A percentile compares a stretch with the other conserved stretches of the same genome.
phyloP scores from a whole-genome alignment of 2,113 vertebrate genomes.

The Empidonax alnorum region DNA sequence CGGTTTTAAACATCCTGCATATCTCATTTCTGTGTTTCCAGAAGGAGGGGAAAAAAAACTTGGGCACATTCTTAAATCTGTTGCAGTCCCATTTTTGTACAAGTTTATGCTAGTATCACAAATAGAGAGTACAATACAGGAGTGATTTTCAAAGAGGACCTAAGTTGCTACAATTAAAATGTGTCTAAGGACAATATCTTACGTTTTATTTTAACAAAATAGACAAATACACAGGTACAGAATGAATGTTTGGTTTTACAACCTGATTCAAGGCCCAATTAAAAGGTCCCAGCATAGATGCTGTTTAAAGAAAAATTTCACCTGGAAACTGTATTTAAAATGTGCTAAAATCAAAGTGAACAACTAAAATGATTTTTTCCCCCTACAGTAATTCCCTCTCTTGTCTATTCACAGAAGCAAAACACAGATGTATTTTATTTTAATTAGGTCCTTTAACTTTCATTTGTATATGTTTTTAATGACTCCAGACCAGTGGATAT shows the following conservation, averaged over 20 bases:
- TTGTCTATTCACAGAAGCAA: neutral
- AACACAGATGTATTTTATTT: constrained; percentile 15
- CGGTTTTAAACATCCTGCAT: neutral
- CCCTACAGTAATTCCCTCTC: neutral
- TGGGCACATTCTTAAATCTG: neutral
- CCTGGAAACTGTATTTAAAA: neutral
- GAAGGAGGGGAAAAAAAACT: neutral
- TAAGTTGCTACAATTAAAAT: neutral
- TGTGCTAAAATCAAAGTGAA: neutral
- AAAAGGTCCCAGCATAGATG: neutral
- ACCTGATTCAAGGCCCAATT: neutral
- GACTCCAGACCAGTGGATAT: constrained; percentile 16
- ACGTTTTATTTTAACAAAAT: neutral
- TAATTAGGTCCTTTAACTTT: constrained; percentile 18
- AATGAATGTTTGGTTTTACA: neutral
- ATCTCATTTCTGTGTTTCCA: neutral
- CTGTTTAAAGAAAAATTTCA: neutral
- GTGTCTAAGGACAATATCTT: neutral
- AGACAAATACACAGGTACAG: neutral
- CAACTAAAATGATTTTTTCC: neutral
- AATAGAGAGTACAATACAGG: neutral
- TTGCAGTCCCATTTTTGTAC: neutral
- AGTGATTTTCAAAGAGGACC: neutral
- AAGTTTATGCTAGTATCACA: neutral
- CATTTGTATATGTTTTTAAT: constrained; percentile 15